Conservation (phyloP, 2,888 invertebrate genomes). For the Drosophila subquinaria region DNA sequence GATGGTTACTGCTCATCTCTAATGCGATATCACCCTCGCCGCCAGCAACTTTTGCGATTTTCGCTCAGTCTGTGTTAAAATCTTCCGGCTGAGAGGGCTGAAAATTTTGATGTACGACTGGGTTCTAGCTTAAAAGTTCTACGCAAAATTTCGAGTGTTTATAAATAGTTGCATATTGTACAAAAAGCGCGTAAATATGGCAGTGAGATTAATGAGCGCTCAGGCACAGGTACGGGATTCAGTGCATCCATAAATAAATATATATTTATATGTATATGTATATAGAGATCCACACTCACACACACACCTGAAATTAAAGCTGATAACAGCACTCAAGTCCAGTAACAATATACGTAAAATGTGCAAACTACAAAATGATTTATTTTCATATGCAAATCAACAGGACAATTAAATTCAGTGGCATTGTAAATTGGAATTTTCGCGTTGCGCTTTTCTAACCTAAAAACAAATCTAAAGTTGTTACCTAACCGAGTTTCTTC, state of each 20-base stretch:
- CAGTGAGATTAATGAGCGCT: conserved; percentile 82
- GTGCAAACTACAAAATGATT: conserved; percentile 28
- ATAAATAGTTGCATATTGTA: conserved; percentile 48
- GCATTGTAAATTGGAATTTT: conserved; percentile 44
- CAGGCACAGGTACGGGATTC: conserved; percentile 81
- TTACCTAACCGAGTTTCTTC: conserved; percentile 76
- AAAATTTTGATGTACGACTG: conserved; percentile 81
- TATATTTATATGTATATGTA: not conserved
- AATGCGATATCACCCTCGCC: conserved; percentile 38
- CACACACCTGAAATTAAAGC: conserved; percentile 16
- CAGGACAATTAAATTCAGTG: conserved; percentile 6
- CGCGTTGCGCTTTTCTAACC: conserved; percentile 77
- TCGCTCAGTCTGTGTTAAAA: conserved; percentile 82
- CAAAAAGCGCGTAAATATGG: conserved; percentile 71
- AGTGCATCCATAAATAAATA: conserved; percentile 28
- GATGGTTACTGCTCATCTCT: conserved; percentile 32
- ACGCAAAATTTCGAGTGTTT: conserved; percentile 52
- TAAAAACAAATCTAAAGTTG: conserved; percentile 76
- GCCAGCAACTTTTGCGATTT: conserved; percentile 40
- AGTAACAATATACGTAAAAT: conserved; percentile 44
- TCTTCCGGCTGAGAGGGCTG: conserved; percentile 86
- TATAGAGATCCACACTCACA: conserved; percentile 4
- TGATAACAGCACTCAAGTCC: conserved; percentile 49
- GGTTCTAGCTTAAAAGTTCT: conserved; percentile 40
- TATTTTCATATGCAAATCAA: conserved; percentile 36